Evolutionary conservation across 2,888 invertebrate genomes (phyloP).

Genomic region (Gortyna flavago): DNA sequence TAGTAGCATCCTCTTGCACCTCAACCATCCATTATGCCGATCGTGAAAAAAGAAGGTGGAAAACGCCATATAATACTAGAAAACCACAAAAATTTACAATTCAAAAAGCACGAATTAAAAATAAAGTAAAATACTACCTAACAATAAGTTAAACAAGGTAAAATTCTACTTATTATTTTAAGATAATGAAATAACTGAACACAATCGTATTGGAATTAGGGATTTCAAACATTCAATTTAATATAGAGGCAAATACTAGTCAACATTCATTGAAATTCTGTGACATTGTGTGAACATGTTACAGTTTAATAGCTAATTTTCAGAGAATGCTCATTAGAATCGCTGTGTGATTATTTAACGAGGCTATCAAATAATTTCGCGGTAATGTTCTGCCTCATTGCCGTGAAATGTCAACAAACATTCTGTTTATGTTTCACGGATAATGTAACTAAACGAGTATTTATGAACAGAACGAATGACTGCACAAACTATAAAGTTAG

Average conservation of each 20-base stretch:
- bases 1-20: too few relatives aligned
- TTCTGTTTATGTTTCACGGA: conserved; percentile 7
- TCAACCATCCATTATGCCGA: neutral
- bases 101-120: neutral
- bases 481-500: neutral
- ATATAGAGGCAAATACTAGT: neutral
- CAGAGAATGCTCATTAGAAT: conserved; percentile 1
- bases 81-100: neutral
- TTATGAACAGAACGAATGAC: conserved; percentile 3
- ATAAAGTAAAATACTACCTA: neutral
- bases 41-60: neutral
- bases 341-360: neutral
- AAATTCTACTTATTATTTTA: neutral
- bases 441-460: neutral
- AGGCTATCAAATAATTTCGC: conserved; percentile 4
- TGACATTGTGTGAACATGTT: neutral
- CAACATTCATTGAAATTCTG: neutral
- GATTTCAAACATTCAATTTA: neutral
- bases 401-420: conserved; percentile 16
- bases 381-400: conserved; percentile 16
- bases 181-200: neutral
- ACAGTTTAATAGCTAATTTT: neutral
- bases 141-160: neutral
- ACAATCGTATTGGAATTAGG: neutral
- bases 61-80: too few relatives aligned